Percentiles rank a stretch among this genome's conserved stretches.
Evolutionary conservation across 1,140 invertebrate species (phyloP).

Genomic region (Aphidius ervi): DNA sequence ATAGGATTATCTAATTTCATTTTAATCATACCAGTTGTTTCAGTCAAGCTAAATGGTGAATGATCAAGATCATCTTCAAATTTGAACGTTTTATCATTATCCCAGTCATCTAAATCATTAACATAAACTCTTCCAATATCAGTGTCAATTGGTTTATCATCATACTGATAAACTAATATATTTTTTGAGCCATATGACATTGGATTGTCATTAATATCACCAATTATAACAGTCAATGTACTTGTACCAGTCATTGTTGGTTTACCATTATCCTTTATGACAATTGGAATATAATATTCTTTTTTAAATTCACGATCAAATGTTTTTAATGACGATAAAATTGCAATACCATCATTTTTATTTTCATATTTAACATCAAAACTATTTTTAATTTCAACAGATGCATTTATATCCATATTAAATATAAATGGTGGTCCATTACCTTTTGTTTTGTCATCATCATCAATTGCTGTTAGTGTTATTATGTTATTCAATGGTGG

Average conservation of each 20-base stretch:
- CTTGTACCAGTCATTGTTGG: conserved; percentile 91
- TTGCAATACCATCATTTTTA: conserved; percentile 93
- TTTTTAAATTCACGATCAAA: conserved; percentile 95
- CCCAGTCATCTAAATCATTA: conserved; percentile 96
- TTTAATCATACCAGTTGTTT: conserved; percentile 90
- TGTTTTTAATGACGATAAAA: conserved; percentile 81
- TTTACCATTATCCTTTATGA: conserved; percentile 86
- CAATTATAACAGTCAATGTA: conserved; percentile 91
- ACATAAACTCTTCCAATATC: conserved; percentile 94
- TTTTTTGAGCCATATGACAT: conserved; percentile 95
- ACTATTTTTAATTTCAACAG: conserved; percentile 85
- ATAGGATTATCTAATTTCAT: conserved; percentile 89
- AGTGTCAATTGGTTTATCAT: conserved; percentile 83
- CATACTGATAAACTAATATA: conserved; percentile 95
- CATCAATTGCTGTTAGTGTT: conserved; percentile 84
- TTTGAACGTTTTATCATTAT: conserved; percentile 94
- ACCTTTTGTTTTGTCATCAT: conserved; percentile 88
- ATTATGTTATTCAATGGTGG: conserved; percentile 86
- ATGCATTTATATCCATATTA: conserved; percentile 84
- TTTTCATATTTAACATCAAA: conserved; percentile 94
- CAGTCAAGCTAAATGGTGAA: conserved; percentile 80
- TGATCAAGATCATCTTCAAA: conserved; percentile 76
- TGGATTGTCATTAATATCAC: conserved; percentile 94
- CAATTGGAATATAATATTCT: conserved; percentile 90
- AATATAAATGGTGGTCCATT: conserved; percentile 95